Base-by-base conservation (phyloP, 1,140 invertebrate species). In the Ceratoteleas bidentatus region DNA sequence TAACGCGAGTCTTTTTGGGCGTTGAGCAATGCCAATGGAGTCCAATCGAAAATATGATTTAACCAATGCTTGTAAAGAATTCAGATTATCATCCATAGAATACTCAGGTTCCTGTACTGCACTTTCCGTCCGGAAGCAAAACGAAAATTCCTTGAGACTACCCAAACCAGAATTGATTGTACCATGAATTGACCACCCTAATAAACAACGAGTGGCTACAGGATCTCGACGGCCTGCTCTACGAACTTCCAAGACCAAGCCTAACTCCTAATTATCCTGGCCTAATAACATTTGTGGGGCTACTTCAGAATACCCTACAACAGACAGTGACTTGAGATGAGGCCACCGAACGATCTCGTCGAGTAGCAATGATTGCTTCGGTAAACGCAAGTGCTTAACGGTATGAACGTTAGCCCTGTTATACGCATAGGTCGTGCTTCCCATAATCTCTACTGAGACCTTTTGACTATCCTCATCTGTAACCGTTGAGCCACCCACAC, bases 121-220 rank as follows among this genome's bases (percentile, higher is more conserved):
- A 43, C n/a, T 43, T 43, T n/a, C n/a, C n/a, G n/a, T n/a, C n/a
- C n/a, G n/a, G n/a, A n/a, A n/a, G n/a, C n/a, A n/a, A n/a, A n/a
- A n/a, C n/a, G n/a, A n/a, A n/a, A n/a, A n/a, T n/a, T n/a, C n/a
- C 36, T 6, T 38, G 10, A 24, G 24, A 24, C 24, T 24, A 4
- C 24, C 24, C 24, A 24, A 24, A 24, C 8, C 40, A 10, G 40
- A 43, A 43, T n/a, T 43, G 9, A 43, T 43, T 9, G 8, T 9
- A 43, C 81, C 81, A 38, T 79, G 81, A 6, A 76, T 6, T 0
- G 75, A 38, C 76, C 81, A 83, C 7, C 76, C 81, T 11, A 83
- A 33, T 24, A 24, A 24, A 24, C 24, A 24, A 24, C 24, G 9
- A 9, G 0, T 15, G 76, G 77, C 60, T 3, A 65, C 81, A 6